Evolutionary conservation across 2,797 vertebrate species (phyloP).

Genomic region (Pelobates cultripes): DNA sequence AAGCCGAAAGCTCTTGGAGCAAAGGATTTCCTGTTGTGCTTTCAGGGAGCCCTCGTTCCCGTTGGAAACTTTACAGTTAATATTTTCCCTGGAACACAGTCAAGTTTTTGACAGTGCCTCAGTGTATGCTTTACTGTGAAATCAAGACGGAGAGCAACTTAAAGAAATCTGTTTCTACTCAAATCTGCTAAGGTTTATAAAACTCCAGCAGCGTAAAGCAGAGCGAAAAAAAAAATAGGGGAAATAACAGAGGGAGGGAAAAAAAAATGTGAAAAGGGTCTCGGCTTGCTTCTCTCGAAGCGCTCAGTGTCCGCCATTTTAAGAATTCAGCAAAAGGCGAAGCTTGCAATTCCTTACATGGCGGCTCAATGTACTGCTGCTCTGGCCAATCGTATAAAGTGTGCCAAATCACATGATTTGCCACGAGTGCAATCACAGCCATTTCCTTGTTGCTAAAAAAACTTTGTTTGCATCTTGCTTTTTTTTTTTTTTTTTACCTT

Average conservation of each 20-base stretch:
- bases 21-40: slow-evolving; percentile 62
- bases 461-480: slow-evolving; percentile 67
- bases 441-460: slow-evolving; percentile 72
- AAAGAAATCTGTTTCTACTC: slow-evolving; percentile 88
- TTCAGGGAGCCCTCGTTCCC: slow-evolving; percentile 64
- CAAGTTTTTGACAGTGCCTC: slow-evolving; percentile 82
- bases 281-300: slow-evolving; percentile 68
- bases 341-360: slow-evolving; percentile 86
- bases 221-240: slow-evolving; percentile 9
- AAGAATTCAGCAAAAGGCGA: slow-evolving; percentile 80
- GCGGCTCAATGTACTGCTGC: slow-evolving; percentile 80
- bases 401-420: slow-evolving; percentile 82
- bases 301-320: slow-evolving; percentile 83
- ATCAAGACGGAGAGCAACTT: slow-evolving; percentile 75
- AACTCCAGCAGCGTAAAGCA: slow-evolving; percentile 53
- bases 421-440: slow-evolving; percentile 84
- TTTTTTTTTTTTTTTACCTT: slow-evolving; percentile 60
- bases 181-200: slow-evolving; percentile 75
- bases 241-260: slow-evolving; percentile 21
- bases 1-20: slow-evolving; percentile 36
- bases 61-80: slow-evolving; percentile 86
- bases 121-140: slow-evolving; percentile 81
- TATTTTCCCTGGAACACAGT: slow-evolving; percentile 87
- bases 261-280: slow-evolving; percentile 60
- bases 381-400: slow-evolving; percentile 79